Base-by-base conservation (phyloP, 2,797 vertebrate genomes). In the Galago senegalensis region DNA sequence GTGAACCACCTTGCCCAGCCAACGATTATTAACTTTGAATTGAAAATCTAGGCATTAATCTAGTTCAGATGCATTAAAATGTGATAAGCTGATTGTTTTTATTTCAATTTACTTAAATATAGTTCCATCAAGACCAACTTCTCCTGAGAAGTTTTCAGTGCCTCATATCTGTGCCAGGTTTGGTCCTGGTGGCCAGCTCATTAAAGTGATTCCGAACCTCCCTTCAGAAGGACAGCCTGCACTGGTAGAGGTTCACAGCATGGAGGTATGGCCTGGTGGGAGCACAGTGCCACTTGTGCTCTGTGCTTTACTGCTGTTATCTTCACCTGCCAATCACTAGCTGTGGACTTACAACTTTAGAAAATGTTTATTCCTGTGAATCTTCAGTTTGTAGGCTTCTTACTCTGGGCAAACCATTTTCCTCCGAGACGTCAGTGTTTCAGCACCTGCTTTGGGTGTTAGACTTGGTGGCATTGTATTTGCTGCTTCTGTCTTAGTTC, bases 211-310 rank as follows among this genome's bases (percentile, higher is more conserved):
- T 70, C 99, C 99, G 60, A 99, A 99, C 97, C 98, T 99, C 34
- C 99, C 99, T 61, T 99, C 99, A 0, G 99, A 99, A 65, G 99
- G 99, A n/a, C 99, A 99, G 97, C 99, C 99, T 0, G 99, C 99
- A 21, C 98, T 99, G 58, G 99, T 99, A 14, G 99, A 99, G 96
- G 98, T 99, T 82, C 98, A 99, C 98, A 99, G 99, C 97, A 98
- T 99, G 98, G 99, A 99, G 99, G 99, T 99, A 98, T 98, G 65
- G 18, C 10, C 5, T 21, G 7, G 40, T 11, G 3, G 60, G 7
- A 8, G 2, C 25, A 7, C 7, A 0, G 1, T 2, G 0, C 21
- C 10, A 0, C 16, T 1, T 20, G 12, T 20, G 2, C 20, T 14
- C 21, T 4, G 7, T 11, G 75, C 65, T 69, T 31, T 16, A 5